Conservation (phyloP, 2,797 vertebrate species). For the Diplodus sargus region DNA sequence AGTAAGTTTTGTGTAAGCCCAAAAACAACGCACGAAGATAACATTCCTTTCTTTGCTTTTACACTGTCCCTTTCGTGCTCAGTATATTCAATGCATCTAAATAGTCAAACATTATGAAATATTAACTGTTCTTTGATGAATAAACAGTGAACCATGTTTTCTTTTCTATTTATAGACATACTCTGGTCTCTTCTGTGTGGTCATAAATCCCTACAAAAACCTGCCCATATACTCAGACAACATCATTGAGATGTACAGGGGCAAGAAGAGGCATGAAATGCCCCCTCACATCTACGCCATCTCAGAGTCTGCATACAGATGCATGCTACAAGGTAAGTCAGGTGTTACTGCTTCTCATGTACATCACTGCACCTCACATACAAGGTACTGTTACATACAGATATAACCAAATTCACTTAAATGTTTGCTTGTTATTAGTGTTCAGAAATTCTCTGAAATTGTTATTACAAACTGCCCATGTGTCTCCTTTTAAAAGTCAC, state of each 20-base stretch:
- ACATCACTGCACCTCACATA: constrained; percentile 8
- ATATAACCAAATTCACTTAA: not conserved
- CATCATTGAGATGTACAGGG: constrained; percentile 99
- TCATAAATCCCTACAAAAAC: constrained; percentile 99
- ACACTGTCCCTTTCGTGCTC: constrained; percentile 7
- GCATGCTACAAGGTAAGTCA: constrained; percentile 97
- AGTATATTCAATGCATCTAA: constrained; percentile 22
- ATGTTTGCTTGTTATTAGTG: not conserved
- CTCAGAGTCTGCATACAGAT: constrained; percentile 97
- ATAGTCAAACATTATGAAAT: constrained; percentile 1
- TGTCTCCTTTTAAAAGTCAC: no score
- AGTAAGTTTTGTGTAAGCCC: not conserved
- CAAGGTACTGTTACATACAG: no score
- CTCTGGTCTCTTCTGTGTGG: constrained; percentile 99
- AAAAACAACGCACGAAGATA: not conserved
- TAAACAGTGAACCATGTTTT: constrained; percentile 26
- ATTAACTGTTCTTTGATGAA: constrained; percentile 23
- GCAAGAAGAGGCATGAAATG: constrained; percentile 98
- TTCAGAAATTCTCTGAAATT: not conserved
- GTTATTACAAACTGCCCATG: no score
- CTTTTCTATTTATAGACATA: constrained; percentile 89
- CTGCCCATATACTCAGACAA: constrained; percentile 99
- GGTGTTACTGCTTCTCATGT: not conserved
- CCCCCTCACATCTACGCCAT: constrained; percentile 99
- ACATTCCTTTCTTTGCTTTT: constrained; percentile 3